Evolutionary conservation across 2,888 invertebrate species (phyloP).

Genomic region (Lomographa bimaculata): DNA sequence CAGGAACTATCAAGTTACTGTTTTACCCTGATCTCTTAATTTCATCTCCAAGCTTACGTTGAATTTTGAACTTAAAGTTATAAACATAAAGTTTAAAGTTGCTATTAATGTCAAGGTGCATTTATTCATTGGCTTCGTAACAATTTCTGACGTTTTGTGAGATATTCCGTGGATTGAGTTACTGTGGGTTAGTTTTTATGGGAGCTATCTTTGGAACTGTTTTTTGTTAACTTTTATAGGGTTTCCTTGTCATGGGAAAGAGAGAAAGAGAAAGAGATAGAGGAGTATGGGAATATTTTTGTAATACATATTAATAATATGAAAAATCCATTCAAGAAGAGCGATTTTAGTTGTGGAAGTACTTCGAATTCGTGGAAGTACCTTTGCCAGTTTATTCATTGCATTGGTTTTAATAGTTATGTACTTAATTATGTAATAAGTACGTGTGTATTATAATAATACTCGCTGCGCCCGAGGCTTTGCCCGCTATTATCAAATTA

Average conservation of each 20-base stretch:
- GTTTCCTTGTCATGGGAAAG: constrained; percentile 23
- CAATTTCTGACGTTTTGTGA: constrained; percentile 50
- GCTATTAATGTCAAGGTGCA: background rate
- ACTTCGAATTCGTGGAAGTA: too few species aligned
- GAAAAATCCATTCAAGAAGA: too few species aligned
- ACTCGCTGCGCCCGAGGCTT: too few species aligned
- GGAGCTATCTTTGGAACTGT: constrained; percentile 34
- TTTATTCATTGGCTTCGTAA: constrained; percentile 41
- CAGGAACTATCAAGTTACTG: constrained; percentile 56
- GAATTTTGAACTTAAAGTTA: constrained; percentile 32
- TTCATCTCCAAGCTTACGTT: constrained; percentile 26
- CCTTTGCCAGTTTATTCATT: too few species aligned
- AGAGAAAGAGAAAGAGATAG: too few species aligned
- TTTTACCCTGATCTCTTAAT: constrained; percentile 58
- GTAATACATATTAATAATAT: too few species aligned
- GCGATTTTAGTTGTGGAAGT: too few species aligned
- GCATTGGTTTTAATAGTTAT: too few species aligned
- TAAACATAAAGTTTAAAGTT: background rate
- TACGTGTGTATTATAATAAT: too few species aligned
- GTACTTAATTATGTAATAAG: too few species aligned
- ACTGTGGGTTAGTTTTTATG: constrained; percentile 35
- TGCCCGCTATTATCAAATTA: too few species aligned
- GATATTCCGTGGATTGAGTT: constrained; percentile 48
- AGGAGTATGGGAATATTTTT: too few species aligned
- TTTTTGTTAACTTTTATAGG: constrained; percentile 31